These are phyloP conservation scores for Cossypha polioptera DNA, from an alignment of 2,797 vertebrate species.

Conservation along the genomic window DNA sequence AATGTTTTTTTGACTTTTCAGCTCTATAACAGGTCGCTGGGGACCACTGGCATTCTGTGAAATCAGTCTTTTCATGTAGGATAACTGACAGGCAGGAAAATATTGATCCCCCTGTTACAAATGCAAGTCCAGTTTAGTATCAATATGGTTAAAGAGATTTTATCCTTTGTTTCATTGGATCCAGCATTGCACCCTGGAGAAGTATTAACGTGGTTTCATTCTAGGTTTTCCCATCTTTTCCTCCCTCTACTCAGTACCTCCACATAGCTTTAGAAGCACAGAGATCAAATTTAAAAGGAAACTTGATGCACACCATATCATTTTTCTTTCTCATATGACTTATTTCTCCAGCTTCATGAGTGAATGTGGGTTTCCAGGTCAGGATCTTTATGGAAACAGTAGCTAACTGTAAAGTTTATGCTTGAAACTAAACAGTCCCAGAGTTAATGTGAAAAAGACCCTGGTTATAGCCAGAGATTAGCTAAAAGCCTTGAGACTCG, in stretches of 20 bases:
- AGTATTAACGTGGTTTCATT: background rate
- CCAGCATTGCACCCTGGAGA: background rate
- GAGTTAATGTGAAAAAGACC: conserved; percentile 30
- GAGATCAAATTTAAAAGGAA: background rate
- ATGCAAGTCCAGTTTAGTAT: background rate
- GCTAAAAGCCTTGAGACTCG: background rate
- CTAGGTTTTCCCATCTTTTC: background rate
- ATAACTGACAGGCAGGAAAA: background rate
- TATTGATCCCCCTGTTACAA: background rate
- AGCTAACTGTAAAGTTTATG: conserved; percentile 41
- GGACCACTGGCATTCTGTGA: background rate
- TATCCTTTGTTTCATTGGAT: background rate
- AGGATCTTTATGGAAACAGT: conserved; percentile 29
- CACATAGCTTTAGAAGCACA: background rate
- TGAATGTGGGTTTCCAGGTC: conserved; percentile 15
- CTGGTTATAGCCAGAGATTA: conserved; percentile 23
- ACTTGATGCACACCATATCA: rapidly evolving
- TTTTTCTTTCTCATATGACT: background rate
- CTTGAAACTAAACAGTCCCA: conserved; percentile 6
- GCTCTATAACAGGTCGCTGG: background rate
- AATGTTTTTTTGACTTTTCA: background rate
- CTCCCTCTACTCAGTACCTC: background rate
- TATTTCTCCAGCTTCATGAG: background rate
- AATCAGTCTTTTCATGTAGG: background rate
- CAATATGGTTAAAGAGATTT: background rate